Conservation (phyloP, 2,113 vertebrate genomes). For the Rousettus leschenaultii region DNA sequence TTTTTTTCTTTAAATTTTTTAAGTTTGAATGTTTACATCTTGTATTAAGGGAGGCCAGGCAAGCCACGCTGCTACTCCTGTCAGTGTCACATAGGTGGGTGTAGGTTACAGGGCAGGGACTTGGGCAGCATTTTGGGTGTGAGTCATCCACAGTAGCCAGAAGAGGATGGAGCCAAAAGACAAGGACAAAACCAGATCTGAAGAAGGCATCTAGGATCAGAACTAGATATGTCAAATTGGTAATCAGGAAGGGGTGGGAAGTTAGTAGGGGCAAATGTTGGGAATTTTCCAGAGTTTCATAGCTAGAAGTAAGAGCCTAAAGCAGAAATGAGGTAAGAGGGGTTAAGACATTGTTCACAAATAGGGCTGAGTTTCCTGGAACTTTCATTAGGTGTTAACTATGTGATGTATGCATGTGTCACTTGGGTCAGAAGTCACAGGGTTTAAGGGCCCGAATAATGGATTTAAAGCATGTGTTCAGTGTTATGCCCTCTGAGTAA, state of each 20-base stretch:
- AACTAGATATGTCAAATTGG: neutral
- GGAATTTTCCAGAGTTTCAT: neutral
- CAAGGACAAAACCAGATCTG: neutral
- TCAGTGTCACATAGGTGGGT: neutral
- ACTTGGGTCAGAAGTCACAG: neutral
- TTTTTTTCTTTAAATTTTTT: neutral
- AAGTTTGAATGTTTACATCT: neutral
- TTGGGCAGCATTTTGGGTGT: neutral
- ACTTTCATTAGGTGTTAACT: neutral
- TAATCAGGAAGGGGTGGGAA: neutral
- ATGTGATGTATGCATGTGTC: neutral
- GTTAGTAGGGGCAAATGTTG: neutral
- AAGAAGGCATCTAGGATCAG: neutral
- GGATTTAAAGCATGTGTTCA: neutral
- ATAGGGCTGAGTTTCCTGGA: neutral
- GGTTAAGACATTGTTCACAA: neutral
- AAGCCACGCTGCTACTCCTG: neutral
- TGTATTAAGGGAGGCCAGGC: neutral
- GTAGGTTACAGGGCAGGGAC: neutral
- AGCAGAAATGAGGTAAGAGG: neutral
- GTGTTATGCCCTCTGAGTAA: neutral
- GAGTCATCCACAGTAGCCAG: neutral
- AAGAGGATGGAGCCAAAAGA: neutral
- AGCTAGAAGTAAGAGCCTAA: neutral
- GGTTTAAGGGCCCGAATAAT: neutral